A percentile compares a stretch with the other conserved stretches of the same genome.
Conservation (phyloP, 2,888 invertebrate species). For the Dryadula phaetusa region DNA sequence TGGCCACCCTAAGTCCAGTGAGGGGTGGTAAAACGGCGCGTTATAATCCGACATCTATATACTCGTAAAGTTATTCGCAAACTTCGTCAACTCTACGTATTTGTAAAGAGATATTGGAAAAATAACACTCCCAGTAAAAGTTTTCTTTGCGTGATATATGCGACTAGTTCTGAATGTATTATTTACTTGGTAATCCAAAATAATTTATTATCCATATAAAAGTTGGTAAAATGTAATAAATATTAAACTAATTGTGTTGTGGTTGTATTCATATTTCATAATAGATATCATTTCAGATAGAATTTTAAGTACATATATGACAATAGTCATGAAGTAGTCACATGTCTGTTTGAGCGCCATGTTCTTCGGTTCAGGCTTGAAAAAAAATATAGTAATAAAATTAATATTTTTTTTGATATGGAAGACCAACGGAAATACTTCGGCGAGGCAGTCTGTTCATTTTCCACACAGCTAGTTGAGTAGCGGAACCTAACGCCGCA, state of each 20-base stretch:
- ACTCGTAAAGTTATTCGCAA: constrained; percentile 34
- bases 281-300: too few species aligned
- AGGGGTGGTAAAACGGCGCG: constrained; percentile 33
- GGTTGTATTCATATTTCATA: background rate
- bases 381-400: too few species aligned
- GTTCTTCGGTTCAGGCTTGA: too few species aligned
- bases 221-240: constrained; percentile 12
- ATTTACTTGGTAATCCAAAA: constrained; percentile 38
- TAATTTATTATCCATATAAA: constrained; percentile 20
- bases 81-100: constrained; percentile 36
- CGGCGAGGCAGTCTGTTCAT: too few species aligned
- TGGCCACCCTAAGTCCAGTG: constrained; percentile 28
- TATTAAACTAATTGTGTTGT: background rate
- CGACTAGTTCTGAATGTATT: constrained; percentile 36
- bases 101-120: constrained; percentile 42
- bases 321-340: background rate
- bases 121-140: constrained; percentile 30
- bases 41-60: constrained; percentile 38
- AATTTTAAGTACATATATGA: too few species aligned
- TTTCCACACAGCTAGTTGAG: too few species aligned
- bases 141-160: constrained; percentile 40
- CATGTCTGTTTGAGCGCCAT: too few species aligned
- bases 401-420: too few species aligned
- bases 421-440: too few species aligned
- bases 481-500: too few species aligned